Conservation (phyloP, 2,888 invertebrate species). For the Notodonta dromedarius region DNA sequence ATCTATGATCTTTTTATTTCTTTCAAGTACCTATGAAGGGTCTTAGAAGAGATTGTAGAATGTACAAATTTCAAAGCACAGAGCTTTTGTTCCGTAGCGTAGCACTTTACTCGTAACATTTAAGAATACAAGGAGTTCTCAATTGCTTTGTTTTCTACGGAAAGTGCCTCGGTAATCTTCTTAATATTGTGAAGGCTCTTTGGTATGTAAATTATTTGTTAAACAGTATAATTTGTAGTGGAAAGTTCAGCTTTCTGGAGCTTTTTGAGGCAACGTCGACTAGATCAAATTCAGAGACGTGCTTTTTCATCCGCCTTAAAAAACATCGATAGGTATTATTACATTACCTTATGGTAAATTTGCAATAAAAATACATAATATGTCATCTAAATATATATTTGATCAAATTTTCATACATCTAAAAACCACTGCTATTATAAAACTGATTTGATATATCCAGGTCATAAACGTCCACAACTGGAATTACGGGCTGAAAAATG, state of each 20-base stretch:
- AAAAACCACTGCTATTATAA: too few relatives aligned
- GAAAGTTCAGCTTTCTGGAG: not conserved
- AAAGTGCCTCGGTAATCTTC: slow-evolving; percentile 18
- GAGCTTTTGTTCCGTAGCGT: slow-evolving; percentile 12
- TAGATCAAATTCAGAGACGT: not conserved
- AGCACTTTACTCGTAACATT: slow-evolving; percentile 8
- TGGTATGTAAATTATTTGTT: slow-evolving; percentile 15
- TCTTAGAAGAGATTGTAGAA: slow-evolving; percentile 24
- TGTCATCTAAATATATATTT: too few relatives aligned
- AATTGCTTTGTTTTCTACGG: slow-evolving; percentile 19
- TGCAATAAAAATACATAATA: too few relatives aligned
- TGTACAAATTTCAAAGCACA: slow-evolving; percentile 19
- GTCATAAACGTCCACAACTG: too few relatives aligned
- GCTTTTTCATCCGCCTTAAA: not conserved
- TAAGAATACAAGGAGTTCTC: slow-evolving; percentile 10
- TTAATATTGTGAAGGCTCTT: slow-evolving; percentile 16
- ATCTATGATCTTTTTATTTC: not conserved
- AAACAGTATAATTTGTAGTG: slow-evolving; percentile 6
- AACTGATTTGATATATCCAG: too few relatives aligned
- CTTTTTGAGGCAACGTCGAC: not conserved
- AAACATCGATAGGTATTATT: not conserved
- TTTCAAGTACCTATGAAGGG: slow-evolving; percentile 18
- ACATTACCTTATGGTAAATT: not conserved
- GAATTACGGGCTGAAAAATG: too few relatives aligned
- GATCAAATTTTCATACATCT: too few relatives aligned